Evolutionary conservation across 2,888 invertebrate genomes (phyloP), one percentile per base, ranked within the genome.

Genomic region (Lasiommata megera): DNA sequence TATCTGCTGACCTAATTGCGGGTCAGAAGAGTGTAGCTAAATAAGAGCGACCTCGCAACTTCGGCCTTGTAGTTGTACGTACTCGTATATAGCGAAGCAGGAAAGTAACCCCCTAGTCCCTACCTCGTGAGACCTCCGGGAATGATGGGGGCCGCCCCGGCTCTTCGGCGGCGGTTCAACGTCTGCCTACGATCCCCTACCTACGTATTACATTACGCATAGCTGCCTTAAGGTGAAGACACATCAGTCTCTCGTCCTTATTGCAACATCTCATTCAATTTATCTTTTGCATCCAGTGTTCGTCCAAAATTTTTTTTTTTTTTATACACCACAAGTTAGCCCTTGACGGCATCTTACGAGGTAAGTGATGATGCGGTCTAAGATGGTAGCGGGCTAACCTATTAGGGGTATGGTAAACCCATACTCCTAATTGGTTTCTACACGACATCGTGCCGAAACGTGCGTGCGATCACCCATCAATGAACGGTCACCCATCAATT

Each of bases 131-230:
- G 67, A 73, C 75, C 77, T 73, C 77, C 78, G 77, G 80, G 76
- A 70, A 69, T 74, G 74, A 66, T 76, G 82, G 80, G 73, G 81
- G 80, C 76, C 76, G 74, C 72, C 74, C 79, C 74, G 73, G 75
- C 80, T 67, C 69, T 77, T 62, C 52, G 64, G 57, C 52, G 64
- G 57, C 54, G 54, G 54, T 60, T 63, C 55, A 57, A 63, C 63
- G 56, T 58, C 61, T 54, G 59, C 63, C 63, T 61, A 55, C 56
- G 56, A 54, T 53, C 56, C 58, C 61, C 60, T 59, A 56, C 48
- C 58, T 59, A 62, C 59, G 61, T 59, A 56, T 61, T 61, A 58
- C 58, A 55, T 61, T 61, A 61, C 58, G 60, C 54, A 46, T 55
- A 55, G 55, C 11, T 41, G 38, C 38, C 47, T 58, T 41, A 55